phyloP scores from a whole-genome alignment of 2,888 invertebrate genomes.

The Leucophora obtusa region DNA sequence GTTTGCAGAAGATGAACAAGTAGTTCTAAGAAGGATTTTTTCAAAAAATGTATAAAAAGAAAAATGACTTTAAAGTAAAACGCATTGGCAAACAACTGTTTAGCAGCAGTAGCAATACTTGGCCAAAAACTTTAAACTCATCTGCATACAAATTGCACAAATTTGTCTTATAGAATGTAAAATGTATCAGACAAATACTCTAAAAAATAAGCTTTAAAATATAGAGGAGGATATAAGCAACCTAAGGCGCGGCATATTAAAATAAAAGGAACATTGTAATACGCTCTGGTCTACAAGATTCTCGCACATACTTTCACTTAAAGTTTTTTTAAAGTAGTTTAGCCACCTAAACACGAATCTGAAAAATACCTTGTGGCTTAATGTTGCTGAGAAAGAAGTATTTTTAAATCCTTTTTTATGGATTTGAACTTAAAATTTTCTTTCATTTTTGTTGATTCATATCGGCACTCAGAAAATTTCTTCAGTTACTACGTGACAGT shows the following conservation, averaged over 20 bases:
- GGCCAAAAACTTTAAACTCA: slow-evolving; percentile 57
- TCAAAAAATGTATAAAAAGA: slow-evolving; percentile 33
- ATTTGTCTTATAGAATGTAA: slow-evolving; percentile 48
- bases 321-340: too few relatives aligned
- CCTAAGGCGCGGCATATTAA: background rate
- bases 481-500: too few relatives aligned
- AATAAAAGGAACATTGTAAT: too few relatives aligned
- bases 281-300: too few relatives aligned
- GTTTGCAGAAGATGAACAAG: slow-evolving; percentile 29
- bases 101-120: slow-evolving; percentile 23
- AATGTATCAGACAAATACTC: slow-evolving; percentile 41
- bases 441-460: too few relatives aligned
- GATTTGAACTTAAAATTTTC: too few relatives aligned
- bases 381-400: too few relatives aligned
- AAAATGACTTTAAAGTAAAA: slow-evolving; percentile 55
- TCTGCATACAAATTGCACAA: slow-evolving; percentile 64
- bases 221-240: background rate
- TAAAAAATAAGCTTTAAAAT: background rate
- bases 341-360: too few relatives aligned
- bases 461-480: too few relatives aligned
- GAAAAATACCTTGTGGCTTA: too few relatives aligned
- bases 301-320: too few relatives aligned
- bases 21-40: slow-evolving; percentile 19
- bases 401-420: too few relatives aligned
- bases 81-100: slow-evolving; percentile 47